A percentile compares a stretch with the other conserved stretches of the same genome.
Evolutionary conservation across 2,888 invertebrate genomes (phyloP).

Genomic region (Macropis europaea): DNA sequence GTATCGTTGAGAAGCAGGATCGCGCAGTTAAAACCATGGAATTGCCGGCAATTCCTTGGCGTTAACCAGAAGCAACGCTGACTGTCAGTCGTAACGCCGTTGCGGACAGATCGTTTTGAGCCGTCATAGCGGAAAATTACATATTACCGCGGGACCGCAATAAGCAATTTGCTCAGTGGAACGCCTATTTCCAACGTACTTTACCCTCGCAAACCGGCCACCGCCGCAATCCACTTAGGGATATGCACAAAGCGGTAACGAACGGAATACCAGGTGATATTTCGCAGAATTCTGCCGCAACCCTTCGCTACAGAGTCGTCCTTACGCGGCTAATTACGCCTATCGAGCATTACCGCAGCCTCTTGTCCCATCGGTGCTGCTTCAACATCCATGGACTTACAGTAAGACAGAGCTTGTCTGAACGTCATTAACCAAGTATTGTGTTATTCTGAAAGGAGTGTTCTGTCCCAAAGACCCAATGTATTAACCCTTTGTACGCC

Average conservation of each 20-base stretch:
- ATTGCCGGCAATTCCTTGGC: slow-evolving; percentile 8
- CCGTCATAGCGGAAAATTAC: slow-evolving; percentile 45
- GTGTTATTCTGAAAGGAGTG: too few relatives aligned
- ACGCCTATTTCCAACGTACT: slow-evolving; percentile 48
- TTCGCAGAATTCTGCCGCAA: neutral
- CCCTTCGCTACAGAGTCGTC: too few relatives aligned
- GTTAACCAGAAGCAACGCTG: slow-evolving; percentile 16
- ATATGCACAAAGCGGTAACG: slow-evolving; percentile 31
- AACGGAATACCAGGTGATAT: slow-evolving; percentile 5
- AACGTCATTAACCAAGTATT: too few relatives aligned
- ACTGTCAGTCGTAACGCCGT: slow-evolving; percentile 23
- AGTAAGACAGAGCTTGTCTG: too few relatives aligned
- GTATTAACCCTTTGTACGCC: too few relatives aligned
- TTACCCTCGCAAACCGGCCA: slow-evolving; percentile 1
- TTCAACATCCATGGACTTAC: too few relatives aligned
- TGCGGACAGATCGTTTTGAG: slow-evolving; percentile 44
- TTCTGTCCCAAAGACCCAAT: too few relatives aligned
- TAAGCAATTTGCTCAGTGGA: slow-evolving; percentile 46
- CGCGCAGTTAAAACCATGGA: slow-evolving; percentile 21
- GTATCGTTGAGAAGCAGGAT: too few relatives aligned
- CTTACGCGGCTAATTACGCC: too few relatives aligned
- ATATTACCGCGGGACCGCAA: slow-evolving; percentile 43
- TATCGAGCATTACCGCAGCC: too few relatives aligned
- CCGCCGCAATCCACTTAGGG: slow-evolving; percentile 45
- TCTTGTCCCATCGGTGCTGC: too few relatives aligned